Evolutionary conservation across 2,888 invertebrate genomes (phyloP), one percentile per base, ranked within the genome.

Genomic region (Tubulanus polymorphus): DNA sequence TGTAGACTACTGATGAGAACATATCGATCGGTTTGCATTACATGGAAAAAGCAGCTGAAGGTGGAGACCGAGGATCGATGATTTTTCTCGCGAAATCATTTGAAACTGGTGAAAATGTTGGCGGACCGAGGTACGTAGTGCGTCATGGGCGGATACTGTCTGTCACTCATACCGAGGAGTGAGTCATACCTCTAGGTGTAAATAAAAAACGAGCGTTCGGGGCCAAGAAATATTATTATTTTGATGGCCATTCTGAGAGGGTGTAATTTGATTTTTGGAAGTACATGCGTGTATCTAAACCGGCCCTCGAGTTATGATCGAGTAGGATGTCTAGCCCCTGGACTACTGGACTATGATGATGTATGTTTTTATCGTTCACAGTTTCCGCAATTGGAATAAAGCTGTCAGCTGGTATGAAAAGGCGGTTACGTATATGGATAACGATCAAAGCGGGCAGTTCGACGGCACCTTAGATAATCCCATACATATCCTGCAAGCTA

Each of bases 41-140:
- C 60, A 80, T 81, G 81, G 62, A 72, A 47, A 69, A 71, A 57
- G 83, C 83, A 10, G 83, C 83, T 12, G 76, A 80, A 26, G 77
- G 79, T 55, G 82, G 82, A 3, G 83, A 83, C 64, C 69, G 82
- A 37, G 71, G 75, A 27, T 78, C 83, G 2, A 82, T 83, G 79
- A 68, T 83, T 3, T 79, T 77, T 66, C 67, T 84, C 61, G 83
- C 83, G 5, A 78, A 79, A 60, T 81, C 81, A 20, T 83, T 78
- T 67, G 81, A 83, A 61, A 78, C 78, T 30, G 83, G 83, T 1
- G 53, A 66, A 23, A 71, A 73, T 41, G 71, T 81, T 2, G 79
- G 78, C 29, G 64, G 59, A 26, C 62, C 66, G 54, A 72, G 76
- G 76, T 77, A 51, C 48, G 59, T 28, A 35, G 15, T 18, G 27